Base-by-base conservation (phyloP, 2,113 vertebrate genomes). In the Edolisoma coerulescens region DNA sequence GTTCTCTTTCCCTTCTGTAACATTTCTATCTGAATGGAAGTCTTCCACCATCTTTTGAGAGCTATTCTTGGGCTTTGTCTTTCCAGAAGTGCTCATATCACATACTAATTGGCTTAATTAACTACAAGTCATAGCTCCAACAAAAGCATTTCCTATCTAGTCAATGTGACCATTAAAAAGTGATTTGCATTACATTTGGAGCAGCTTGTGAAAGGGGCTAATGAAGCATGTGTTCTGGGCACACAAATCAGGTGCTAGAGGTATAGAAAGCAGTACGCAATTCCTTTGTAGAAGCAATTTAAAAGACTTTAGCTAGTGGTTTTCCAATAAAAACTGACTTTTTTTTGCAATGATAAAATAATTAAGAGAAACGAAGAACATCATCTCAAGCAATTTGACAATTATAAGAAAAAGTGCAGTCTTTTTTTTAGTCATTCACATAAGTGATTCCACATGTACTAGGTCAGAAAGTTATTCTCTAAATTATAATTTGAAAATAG, bases 51-150 rank as follows among this genome's bases (percentile, higher is more conserved):
- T 84, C 74, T 85, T 93, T 53, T n/a, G 78, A 96, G 90, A 95
- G 54, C 78, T 94, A 76, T 91, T 91, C 68, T 54, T 76, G 35
- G 44, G 74, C 42, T 92, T 94, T 95, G 90, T 93, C 65, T 78
- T 96, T 86, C 83, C 68, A 96, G 83, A 94, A 95, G 61, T 90
- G 87, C 69, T 84, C 95, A 86, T 92, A 96, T 96, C 94, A 96
- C 86, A 95, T 87, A 82, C 90, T 97, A 97, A 97, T 97, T 97
- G 95, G 84, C 82, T 97, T 96, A 97, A 97, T 96, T 96, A 97
- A 97, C 90, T 91, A 65, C 90, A 93, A 97, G 96, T 84, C 94
- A 89, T 78, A 87, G 91, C 89, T 95, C 77, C 79, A 89, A 95
- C 91, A 96, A 96, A 97, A 96, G 91, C 87, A 70, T 93, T 97